These are phyloP conservation scores for Acleris holmiana DNA, from an alignment of 2,888 invertebrate genomes.

Conservation along the genomic window DNA sequence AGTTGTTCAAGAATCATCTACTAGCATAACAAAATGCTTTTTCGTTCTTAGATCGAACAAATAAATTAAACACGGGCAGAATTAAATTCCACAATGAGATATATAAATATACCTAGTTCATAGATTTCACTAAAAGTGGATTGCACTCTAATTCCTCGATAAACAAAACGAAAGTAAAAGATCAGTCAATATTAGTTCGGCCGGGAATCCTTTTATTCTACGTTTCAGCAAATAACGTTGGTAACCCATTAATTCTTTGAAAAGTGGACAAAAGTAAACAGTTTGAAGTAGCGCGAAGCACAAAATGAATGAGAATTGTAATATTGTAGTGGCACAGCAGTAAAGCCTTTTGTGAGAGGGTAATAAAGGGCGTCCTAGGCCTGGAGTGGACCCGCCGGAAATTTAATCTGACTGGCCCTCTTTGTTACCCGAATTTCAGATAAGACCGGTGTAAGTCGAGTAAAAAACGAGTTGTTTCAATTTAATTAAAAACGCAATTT, in stretches of 20 bases:
- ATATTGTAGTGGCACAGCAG: slow-evolving; percentile 70
- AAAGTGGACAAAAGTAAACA: slow-evolving; percentile 57
- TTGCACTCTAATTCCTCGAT: slow-evolving; percentile 32
- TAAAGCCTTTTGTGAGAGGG: slow-evolving; percentile 72
- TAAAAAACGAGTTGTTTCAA: slow-evolving; percentile 68
- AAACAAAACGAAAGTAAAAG: slow-evolving; percentile 28
- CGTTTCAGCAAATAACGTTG: slow-evolving; percentile 42
- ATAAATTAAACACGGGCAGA: background rate
- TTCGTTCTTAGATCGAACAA: background rate
- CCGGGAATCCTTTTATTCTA: slow-evolving; percentile 32
- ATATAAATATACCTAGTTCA: slow-evolving; percentile 10
- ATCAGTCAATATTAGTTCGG: slow-evolving; percentile 35
- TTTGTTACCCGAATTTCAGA: slow-evolving; percentile 75
- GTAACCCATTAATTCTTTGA: slow-evolving; percentile 46
- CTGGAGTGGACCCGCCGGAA: slow-evolving; percentile 78
- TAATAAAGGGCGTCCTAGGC: slow-evolving; percentile 78
- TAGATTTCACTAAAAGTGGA: slow-evolving; percentile 30
- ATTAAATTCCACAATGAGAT: slow-evolving; percentile 21
- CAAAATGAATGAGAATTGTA: slow-evolving; percentile 68
- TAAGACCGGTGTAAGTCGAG: slow-evolving; percentile 70
- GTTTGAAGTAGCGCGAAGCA: slow-evolving; percentile 40
- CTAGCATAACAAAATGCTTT: background rate
- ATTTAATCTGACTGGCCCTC: slow-evolving; percentile 78
- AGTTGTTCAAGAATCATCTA: background rate
- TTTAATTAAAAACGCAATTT: slow-evolving; percentile 61